Conservation (phyloP, 2,888 invertebrate genomes). For the Aphrophora alni region DNA sequence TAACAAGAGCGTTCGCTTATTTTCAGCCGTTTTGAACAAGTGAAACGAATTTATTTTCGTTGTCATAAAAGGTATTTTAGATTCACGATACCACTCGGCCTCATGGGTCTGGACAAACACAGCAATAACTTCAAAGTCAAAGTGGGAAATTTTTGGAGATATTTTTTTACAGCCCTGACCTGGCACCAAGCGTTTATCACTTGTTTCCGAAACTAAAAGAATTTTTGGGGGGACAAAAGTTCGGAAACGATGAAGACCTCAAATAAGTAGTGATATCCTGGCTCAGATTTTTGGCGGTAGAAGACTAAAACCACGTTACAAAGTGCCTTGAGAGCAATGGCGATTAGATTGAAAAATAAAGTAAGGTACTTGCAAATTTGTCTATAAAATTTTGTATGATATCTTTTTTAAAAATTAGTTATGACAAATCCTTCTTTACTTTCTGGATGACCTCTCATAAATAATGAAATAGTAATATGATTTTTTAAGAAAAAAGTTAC, state of each 20-base stretch:
- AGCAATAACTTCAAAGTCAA: constrained; percentile 13
- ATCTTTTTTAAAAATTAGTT: too few relatives aligned
- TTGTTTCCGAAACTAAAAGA: constrained; percentile 38
- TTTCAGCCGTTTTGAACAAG: too few relatives aligned
- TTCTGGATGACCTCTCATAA: too few relatives aligned
- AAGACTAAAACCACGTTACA: constrained; percentile 14
- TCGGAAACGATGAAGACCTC: constrained; percentile 16
- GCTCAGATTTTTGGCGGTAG: not conserved
- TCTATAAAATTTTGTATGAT: too few relatives aligned
- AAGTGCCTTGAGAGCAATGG: too few relatives aligned
- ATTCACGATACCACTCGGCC: constrained; percentile 28
- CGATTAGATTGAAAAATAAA: too few relatives aligned
- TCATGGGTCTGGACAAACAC: constrained; percentile 25
- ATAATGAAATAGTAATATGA: too few relatives aligned
- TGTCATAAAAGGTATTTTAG: constrained; percentile 21
- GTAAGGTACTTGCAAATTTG: too few relatives aligned
- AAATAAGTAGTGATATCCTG: not conserved
- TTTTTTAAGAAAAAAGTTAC: too few relatives aligned
- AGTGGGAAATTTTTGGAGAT: constrained; percentile 31
- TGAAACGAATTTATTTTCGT: too few relatives aligned
- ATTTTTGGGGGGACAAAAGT: constrained; percentile 21
- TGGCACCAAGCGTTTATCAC: constrained; percentile 43
- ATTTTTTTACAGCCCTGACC: constrained; percentile 34
- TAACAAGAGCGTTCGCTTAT: too few relatives aligned
- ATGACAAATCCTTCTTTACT: too few relatives aligned